Evolutionary conservation across 2,888 invertebrate genomes (phyloP), one percentile per base, ranked within the genome.

Genomic region (Drosophila mercatorum): DNA sequence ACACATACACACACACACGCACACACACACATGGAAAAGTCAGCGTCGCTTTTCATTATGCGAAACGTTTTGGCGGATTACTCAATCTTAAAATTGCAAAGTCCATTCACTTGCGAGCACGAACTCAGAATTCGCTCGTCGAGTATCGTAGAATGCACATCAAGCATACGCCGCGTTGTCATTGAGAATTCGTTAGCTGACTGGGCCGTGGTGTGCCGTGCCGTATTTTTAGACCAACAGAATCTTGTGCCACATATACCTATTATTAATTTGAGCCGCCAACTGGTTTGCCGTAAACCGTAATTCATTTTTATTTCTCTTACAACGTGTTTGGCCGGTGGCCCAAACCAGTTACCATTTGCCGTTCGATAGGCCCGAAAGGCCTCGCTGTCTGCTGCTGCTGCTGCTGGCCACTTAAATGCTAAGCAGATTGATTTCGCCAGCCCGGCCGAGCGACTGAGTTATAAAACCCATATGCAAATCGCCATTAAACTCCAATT

Each of bases 371-470:
- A 69, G 74, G 76, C 77, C 77, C 72, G 17, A 80, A 73, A 83
- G 78, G 76, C 81, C 83, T 79, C 74, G 76, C 59, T 62, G 47
- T 72, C 34, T 34, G 49, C 8, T 8, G 22, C 22, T 22, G 22
- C 34, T 34, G 49, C 8, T 10, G 47, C 47, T 46, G 61, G 69
- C 67, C 61, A 65, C 71, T 82, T 86, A 85, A 88, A 89, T 81
- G 80, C 80, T 83, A 81, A 70, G 69, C 80, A 88, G 88, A 89
- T 90, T 90, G 89, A 88, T 83, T 83, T 83, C 82, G 81, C 66
- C 51, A 62, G 68, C 57, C 62, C 51, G 57, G 59, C 75, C 83
- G 73, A 84, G 84, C 51, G 57, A 61, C 75, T 83, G 73, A 84
- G 84, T 81, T 88, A 88, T 89, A 78, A 68, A 78, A 77, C 78